Conservation (phyloP, 1,140 invertebrate genomes). For the Apocrypta bakeri region DNA sequence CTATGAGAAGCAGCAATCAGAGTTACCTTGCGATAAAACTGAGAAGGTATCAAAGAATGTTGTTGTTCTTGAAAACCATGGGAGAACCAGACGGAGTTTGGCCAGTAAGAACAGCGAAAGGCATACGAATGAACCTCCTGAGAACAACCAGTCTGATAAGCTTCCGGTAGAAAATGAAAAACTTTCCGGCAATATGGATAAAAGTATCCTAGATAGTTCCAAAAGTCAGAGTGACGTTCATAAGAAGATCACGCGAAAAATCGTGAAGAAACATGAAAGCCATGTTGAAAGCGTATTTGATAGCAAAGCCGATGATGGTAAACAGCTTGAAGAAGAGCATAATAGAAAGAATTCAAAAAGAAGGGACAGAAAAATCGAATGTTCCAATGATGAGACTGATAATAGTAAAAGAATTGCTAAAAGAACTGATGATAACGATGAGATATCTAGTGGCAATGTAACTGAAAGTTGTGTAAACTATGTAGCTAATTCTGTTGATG, state of each 20-base stretch:
- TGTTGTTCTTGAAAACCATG: not conserved
- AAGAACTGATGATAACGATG: constrained; percentile 7
- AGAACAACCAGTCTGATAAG: not conserved
- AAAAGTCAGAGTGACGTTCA: constrained; percentile 20
- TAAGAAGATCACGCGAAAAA: constrained; percentile 7
- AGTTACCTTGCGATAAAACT: not conserved
- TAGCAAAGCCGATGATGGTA: not conserved
- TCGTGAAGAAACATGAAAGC: not conserved
- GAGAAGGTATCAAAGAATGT: not conserved
- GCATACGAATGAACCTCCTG: not conserved
- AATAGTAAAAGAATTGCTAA: constrained; percentile 19
- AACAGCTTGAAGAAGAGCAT: constrained; percentile 6
- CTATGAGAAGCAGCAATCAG: not conserved
- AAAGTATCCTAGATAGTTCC: constrained; percentile 2
- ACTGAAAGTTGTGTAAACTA: constrained; percentile 22
- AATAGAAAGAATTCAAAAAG: not conserved
- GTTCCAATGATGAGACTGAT: constrained; percentile 45
- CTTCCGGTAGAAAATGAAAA: constrained; percentile 3
- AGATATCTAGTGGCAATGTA: not conserved
- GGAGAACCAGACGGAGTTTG: not conserved
- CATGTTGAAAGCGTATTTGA: not conserved
- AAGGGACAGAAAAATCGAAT: constrained; percentile 4
- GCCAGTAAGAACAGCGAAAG: constrained; percentile 9
- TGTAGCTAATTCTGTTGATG: constrained; percentile 38
- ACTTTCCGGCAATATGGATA: not conserved